Conservation (phyloP, 1,140 invertebrate genomes). For the Euglossa dilemma region DNA sequence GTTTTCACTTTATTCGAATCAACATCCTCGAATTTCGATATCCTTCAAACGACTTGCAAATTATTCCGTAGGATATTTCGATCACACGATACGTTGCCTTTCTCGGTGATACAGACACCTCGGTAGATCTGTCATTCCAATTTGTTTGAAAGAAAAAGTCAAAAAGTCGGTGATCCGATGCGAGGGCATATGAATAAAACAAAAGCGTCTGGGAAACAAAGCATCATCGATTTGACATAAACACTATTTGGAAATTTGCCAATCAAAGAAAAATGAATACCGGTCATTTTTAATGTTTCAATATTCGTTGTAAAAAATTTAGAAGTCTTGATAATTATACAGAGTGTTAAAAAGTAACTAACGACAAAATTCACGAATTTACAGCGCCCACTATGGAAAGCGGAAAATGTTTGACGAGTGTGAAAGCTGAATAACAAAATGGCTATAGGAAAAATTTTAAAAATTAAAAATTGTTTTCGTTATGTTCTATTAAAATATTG, state of each 20-base stretch:
- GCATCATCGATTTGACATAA: background rate
- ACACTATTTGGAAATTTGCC: background rate
- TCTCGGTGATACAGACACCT: background rate
- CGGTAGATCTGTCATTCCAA: constrained; percentile 9
- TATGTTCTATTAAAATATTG: too few relatives aligned
- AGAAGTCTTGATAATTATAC: too few relatives aligned
- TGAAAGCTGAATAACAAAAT: too few relatives aligned
- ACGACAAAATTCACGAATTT: too few relatives aligned
- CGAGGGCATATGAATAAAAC: constrained; percentile 8
- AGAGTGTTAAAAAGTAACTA: too few relatives aligned
- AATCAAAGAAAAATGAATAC: too few relatives aligned
- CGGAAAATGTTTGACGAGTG: too few relatives aligned
- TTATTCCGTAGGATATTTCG: background rate
- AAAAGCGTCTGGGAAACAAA: background rate
- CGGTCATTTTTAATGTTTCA: too few relatives aligned
- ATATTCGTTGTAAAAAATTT: too few relatives aligned
- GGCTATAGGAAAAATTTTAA: too few relatives aligned
- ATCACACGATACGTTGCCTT: background rate
- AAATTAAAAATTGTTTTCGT: too few relatives aligned
- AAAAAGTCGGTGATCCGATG: background rate
- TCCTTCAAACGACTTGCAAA: background rate
- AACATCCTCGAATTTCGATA: background rate
- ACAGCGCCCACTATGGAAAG: too few relatives aligned
- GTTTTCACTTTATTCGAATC: background rate
- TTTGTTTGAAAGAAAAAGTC: background rate